Conservation (phyloP, 2,113 vertebrate species). For the Campylorhamphus procurvoides region DNA sequence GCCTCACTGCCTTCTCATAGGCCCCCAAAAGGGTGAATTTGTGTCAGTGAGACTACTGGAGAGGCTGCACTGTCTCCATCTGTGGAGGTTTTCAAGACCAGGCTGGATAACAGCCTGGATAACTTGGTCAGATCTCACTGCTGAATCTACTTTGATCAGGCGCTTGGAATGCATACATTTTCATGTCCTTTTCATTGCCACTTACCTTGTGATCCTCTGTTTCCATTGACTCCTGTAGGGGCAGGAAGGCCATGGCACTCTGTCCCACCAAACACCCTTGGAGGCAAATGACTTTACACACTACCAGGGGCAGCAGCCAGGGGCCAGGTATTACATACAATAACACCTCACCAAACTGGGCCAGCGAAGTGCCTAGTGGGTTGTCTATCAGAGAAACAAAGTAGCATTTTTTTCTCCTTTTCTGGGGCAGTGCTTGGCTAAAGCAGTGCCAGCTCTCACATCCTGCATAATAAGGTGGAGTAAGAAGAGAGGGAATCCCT, state of each 20-base stretch:
- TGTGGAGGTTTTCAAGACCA: not conserved
- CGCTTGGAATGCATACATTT: not conserved
- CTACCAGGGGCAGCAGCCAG: not conserved
- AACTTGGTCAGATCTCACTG: not conserved
- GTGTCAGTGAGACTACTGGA: not conserved
- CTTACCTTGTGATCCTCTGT: not conserved
- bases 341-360: not conserved
- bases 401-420: not conserved
- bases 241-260: not conserved
- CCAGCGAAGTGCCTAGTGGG: fast-evolving
- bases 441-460: fast-evolving
- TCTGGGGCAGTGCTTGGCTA: not conserved
- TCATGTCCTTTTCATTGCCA: not conserved
- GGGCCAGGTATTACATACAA: not conserved
- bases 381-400: not conserved
- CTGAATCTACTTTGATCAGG: not conserved
- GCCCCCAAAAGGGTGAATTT: not conserved
- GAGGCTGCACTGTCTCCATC: not conserved
- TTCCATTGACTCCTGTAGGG: not conserved
- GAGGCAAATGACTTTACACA: not conserved
- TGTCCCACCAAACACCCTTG: not conserved
- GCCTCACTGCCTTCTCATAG: not conserved
- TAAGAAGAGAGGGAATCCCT: not conserved
- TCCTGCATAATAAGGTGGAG: not conserved
- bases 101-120: not conserved